Percentiles rank a stretch among this genome's conserved stretches.
Evolutionary conservation across 2,888 invertebrate species (phyloP).

Genomic region (Tuberolachnus salignus): DNA sequence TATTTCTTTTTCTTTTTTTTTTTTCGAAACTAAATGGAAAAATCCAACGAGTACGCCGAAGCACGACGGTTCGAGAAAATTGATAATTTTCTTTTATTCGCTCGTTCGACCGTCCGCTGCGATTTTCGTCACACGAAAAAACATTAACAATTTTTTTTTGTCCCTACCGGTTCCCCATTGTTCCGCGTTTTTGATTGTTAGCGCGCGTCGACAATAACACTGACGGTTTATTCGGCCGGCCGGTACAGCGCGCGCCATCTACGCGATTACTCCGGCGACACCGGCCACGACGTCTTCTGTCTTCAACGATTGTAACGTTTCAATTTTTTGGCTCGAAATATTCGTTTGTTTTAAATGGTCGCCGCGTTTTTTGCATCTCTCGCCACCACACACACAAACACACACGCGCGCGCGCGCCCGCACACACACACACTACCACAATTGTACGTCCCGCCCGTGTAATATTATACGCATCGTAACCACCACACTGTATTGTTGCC

Average conservation of each 20-base stretch:
- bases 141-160: neutral
- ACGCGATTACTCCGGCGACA: neutral
- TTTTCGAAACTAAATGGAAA: no score
- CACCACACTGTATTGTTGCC: conserved; percentile 1
- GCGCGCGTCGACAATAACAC: neutral
- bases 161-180: neutral
- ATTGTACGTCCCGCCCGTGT: neutral
- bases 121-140: neutral
- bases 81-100: no score
- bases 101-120: neutral
- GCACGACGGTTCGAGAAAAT: no score
- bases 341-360: neutral
- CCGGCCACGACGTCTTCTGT: neutral
- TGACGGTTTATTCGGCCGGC: neutral
- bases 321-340: conserved; percentile 6
- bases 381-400: conserved; percentile 10
- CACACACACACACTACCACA: no score
- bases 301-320: conserved; percentile 2
- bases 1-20: neutral
- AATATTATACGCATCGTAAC: neutral
- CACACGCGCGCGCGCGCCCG: neutral
- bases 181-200: neutral
- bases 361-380: conserved; percentile 22
- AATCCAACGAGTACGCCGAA: no score
- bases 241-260: conserved; percentile 29